Conservation (phyloP, 2,888 invertebrate genomes). For the Chrysolina oricalcia region DNA sequence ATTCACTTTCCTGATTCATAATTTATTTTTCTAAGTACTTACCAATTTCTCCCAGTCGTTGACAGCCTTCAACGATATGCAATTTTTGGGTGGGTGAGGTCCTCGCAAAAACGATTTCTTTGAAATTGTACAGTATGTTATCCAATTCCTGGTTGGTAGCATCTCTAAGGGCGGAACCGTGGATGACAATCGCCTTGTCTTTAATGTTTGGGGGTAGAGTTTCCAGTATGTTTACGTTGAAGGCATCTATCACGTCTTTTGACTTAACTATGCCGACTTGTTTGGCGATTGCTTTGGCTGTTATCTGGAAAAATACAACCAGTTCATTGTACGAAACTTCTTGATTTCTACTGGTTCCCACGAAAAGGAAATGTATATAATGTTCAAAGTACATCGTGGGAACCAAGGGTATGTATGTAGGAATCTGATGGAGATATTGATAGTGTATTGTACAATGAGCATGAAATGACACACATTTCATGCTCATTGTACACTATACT, state of each 20-base stretch:
- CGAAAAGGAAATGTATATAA: too few relatives aligned
- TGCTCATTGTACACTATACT: too few relatives aligned
- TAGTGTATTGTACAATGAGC: too few relatives aligned
- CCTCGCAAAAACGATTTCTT: conserved; percentile 79
- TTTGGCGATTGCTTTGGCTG: conserved; percentile 84
- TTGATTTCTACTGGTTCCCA: too few relatives aligned
- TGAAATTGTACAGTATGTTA: conserved; percentile 74
- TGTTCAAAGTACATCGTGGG: too few relatives aligned
- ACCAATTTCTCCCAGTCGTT: conserved; percentile 84
- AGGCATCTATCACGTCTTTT: conserved; percentile 63
- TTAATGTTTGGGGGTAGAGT: conserved; percentile 62
- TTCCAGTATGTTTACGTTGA: conserved; percentile 63
- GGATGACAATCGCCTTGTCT: conserved; percentile 75
- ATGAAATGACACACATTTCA: too few relatives aligned
- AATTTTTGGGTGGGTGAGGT: conserved; percentile 75
- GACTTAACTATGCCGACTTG: conserved; percentile 83
- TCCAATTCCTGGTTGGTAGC: conserved; percentile 73
- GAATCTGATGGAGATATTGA: too few relatives aligned
- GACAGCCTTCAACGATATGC: conserved; percentile 86
- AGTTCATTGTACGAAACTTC: neutral
- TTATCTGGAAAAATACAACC: conserved; percentile 70
- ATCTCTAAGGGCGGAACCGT: conserved; percentile 72
- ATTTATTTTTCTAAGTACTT: conserved; percentile 61
- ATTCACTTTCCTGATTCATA: too few relatives aligned
- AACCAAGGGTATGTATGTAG: too few relatives aligned